Evolutionary conservation across 92 coral and sea anemone species (phyloP), one percentile per base, ranked within the genome.

Genomic region (Montipora capitata): DNA sequence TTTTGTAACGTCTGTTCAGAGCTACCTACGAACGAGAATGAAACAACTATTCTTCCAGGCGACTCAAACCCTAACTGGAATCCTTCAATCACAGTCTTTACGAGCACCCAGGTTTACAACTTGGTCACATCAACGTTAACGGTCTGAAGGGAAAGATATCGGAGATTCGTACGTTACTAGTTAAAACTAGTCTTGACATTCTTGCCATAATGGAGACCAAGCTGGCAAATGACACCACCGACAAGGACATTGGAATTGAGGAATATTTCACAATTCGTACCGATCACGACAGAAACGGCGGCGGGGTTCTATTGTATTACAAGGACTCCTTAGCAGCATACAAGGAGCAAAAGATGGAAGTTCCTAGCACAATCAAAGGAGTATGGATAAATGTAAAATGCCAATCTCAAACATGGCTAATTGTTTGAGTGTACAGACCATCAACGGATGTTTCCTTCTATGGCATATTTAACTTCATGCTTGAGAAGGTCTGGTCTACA

Each of bases 401-500:
- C 54, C 76, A 41, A 42, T 71, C 76, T 44, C 76, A 71, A 41
- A 71, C 76, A n/a, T n/a, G n/a, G n/a, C n/a, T n/a, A n/a, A n/a
- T n/a, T n/a, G n/a, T n/a, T n/a, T n/a, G n/a, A n/a, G n/a, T n/a
- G n/a, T n/a, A n/a, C n/a, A n/a, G 76, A 42, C 57, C 76, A 35
- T 56, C 76, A 42, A 41, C 76, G 3, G 62, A 73, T 73, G 38
- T 45, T 18, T 18, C 78, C 63, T 51, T 74, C 51, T 45, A 45
- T 45, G 51, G 7, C 51, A 45, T 7, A 0, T 45, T 45, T 45
- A 74, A 74, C 48, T 13, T 2, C 17, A 49, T 49, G 78, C 63
- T 74, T 18, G 78, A 74, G 78, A 74, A 49, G 63, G 42, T 74
- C 78, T 74, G 78, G 78, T 51, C 78, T 49, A 74, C 78, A 49